Conservation (phyloP, 2,888 invertebrate species). For the Drosophila leonis region DNA sequence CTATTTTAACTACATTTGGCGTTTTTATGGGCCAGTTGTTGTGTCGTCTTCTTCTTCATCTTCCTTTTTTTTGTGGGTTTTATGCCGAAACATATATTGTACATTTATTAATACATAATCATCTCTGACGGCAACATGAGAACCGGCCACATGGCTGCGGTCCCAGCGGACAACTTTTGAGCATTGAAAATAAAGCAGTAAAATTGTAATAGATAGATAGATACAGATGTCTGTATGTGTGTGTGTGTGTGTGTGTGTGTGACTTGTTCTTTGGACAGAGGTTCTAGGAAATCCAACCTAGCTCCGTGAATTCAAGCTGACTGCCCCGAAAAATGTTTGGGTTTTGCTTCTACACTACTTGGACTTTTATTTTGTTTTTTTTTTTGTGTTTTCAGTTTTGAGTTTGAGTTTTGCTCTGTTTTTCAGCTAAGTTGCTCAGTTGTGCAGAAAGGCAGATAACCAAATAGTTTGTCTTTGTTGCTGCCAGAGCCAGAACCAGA, state of each 20-base stretch:
- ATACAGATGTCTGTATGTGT: conserved; percentile 7
- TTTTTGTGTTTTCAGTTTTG: conserved; percentile 18
- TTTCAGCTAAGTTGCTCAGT: conserved; percentile 59
- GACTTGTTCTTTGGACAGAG: conserved; percentile 46
- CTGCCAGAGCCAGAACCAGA: conserved; percentile 2
- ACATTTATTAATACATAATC: conserved; percentile 78
- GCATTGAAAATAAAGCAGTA: conserved; percentile 72
- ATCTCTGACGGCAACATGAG: conserved; percentile 59
- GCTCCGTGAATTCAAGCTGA: conserved; percentile 55
- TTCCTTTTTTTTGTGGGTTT: conserved; percentile 21
- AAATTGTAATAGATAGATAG: conserved; percentile 70
- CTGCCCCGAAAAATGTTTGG: conserved; percentile 64
- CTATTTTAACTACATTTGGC: conserved; percentile 71
- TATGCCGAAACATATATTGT: conserved; percentile 65
- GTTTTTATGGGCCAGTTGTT: conserved; percentile 54
- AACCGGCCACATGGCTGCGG: conserved; percentile 53
- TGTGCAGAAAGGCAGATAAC: conserved; percentile 73
- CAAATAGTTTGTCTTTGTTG: conserved; percentile 24
- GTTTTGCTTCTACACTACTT: conserved; percentile 17
- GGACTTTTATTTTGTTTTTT: conserved; percentile 5
- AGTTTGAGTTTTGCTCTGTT: conserved; percentile 30
- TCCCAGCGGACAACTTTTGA: conserved; percentile 56
- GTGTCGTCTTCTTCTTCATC: not conserved
- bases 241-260: conserved; percentile 7
- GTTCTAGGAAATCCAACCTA: conserved; percentile 69